Conservation (phyloP, 2,113 vertebrate genomes). For the Miniopterus natalensis region DNA sequence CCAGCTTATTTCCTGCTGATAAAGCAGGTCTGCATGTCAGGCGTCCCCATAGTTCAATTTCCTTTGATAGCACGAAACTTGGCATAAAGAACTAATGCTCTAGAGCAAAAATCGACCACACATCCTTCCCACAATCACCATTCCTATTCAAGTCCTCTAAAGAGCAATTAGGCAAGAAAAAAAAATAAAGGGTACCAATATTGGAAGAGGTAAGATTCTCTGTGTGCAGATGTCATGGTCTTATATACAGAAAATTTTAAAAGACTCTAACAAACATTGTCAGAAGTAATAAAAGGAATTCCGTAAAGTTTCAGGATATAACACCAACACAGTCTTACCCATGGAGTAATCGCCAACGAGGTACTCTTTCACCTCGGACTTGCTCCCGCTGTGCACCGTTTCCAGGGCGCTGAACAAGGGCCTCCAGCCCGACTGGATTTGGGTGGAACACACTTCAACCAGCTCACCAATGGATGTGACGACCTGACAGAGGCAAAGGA, state of each 20-base stretch:
- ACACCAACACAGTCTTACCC: constrained; percentile 88
- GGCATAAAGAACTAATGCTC: not conserved
- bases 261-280: not conserved
- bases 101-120: not conserved
- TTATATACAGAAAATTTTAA: not conserved
- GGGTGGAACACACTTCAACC: constrained; percentile 97
- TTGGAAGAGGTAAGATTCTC: not conserved
- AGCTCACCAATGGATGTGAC: constrained; percentile 97
- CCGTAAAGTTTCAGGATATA: no score
- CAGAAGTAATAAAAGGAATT: not conserved
- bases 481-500: constrained; percentile 88
- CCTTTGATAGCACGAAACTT: not conserved
- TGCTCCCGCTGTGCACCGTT: constrained; percentile 93
- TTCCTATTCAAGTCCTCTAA: not conserved
- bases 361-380: constrained; percentile 96
- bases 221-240: not conserved
- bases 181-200: not conserved
- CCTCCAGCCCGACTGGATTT: constrained; percentile 98
- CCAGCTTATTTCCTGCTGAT: not conserved
- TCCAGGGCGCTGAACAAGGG: constrained; percentile 98
- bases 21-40: not conserved
- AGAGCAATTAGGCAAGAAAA: not conserved
- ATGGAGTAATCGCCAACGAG: constrained; percentile 96
- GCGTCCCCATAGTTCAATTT: not conserved
- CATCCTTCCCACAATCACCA: constrained; percentile 54